These are phyloP conservation scores for Drosophila neocordata DNA, from an alignment of 1,140 invertebrate genomes.

Conservation along the genomic window DNA sequence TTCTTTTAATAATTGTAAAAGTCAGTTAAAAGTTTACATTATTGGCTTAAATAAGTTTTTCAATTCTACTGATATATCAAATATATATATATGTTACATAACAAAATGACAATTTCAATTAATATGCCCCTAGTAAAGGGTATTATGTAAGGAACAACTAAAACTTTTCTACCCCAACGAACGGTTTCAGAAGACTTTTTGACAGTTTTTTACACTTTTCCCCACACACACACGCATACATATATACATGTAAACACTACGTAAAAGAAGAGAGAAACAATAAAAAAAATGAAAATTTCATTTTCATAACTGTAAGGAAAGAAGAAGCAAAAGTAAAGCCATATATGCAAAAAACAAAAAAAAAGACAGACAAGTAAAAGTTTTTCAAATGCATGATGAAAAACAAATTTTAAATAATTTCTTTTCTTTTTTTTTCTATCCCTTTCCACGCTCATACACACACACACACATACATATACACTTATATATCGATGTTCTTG, in stretches of 20 bases:
- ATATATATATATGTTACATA: too few species aligned
- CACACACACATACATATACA: conserved; percentile 34
- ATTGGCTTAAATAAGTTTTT: too few species aligned
- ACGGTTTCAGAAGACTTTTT: conserved; percentile 61
- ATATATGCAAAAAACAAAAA: conserved; percentile 5
- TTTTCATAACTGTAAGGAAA: conserved; percentile 19
- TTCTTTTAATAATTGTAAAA: too few species aligned
- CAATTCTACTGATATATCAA: too few species aligned
- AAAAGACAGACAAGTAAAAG: conserved; percentile 11
- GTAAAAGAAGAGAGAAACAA: conserved; percentile 12
- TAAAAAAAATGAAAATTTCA: conserved; percentile 21
- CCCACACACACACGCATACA: conserved; percentile 6
- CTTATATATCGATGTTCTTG: conserved; percentile 30
- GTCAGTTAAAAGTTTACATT: too few species aligned
- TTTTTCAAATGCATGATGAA: conserved; percentile 47
- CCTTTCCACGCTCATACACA: conserved; percentile 18
- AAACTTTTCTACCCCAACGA: conserved; percentile 16
- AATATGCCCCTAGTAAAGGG: neutral
- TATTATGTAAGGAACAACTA: neutral
- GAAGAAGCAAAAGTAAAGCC: conserved; percentile 20
- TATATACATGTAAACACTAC: conserved; percentile 8
- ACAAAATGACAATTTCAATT: too few species aligned
- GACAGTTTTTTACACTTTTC: conserved; percentile 56
- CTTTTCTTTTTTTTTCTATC: conserved; percentile 59
- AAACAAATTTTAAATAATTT: conserved; percentile 73